Evolutionary conservation across 2,888 invertebrate genomes (phyloP), one percentile per base, ranked within the genome.

Genomic region (Xanthorhoe spadicearia): DNA sequence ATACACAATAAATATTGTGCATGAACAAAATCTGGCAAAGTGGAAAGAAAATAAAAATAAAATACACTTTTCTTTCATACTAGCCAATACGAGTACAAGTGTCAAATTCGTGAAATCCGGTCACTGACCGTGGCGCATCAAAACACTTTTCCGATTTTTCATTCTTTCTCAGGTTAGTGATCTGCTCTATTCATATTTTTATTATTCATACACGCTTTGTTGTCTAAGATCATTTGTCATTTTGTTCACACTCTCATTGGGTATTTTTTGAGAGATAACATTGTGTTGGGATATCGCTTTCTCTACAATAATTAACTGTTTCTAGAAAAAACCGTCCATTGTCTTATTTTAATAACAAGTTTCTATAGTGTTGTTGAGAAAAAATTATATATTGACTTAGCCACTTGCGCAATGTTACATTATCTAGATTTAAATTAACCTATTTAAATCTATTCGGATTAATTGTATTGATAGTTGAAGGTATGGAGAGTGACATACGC

Each of bases 71-170:
- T 69, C 61, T 64, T 69, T 73, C 68, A 61, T 66, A 52, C 51
- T 64, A 64, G 56, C 19, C 18, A 62, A 66, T 50, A 66, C 60
- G 66, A 18, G 56, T 64, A n/a, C n/a, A n/a, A n/a, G n/a, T n/a
- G n/a, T n/a, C n/a, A n/a, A n/a, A n/a, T n/a, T n/a, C n/a, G 68
- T 59, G 67, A 57, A 59, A 58, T 71, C 56, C 66, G 72, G 72
- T 64, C 70, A 68, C 23, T 64, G 73, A 71, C 70, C 74, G 66
- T 55, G 50, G 52, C 64, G 58, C 62, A 65, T 72, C 72, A 71
- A 61, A 73, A 73, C 46, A 49, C 48, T 50, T 64, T 58, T 58
- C 68, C 64, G 46, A 49, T 49, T 38, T 50, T 59, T 55, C 59
- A 64, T 61, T 60, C 56, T 56, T 64, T 73, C 67, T 51, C 43